Evolutionary conservation across 2,113 vertebrate genomes (phyloP).

Genomic region (Chloroceryle aenea): DNA sequence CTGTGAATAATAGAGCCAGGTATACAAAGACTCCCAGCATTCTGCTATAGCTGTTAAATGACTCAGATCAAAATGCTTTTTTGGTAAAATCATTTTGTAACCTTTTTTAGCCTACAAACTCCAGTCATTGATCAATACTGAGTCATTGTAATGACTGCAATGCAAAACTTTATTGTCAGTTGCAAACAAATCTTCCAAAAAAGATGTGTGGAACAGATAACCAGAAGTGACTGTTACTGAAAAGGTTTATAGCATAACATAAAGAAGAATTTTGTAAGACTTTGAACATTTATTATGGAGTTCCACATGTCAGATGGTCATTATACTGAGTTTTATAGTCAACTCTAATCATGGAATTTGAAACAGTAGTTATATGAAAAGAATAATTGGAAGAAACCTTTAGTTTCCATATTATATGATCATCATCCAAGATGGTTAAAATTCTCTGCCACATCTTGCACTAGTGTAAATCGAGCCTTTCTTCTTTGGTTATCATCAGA

Average conservation of each 20-base stretch:
- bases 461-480: background rate
- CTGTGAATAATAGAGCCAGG: background rate
- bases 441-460: background rate
- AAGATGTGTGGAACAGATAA: background rate
- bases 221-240: background rate
- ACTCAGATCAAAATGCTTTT: background rate
- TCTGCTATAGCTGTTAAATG: background rate
- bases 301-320: background rate
- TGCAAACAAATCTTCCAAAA: background rate
- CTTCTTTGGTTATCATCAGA: background rate
- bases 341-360: background rate
- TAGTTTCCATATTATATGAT: fast-evolving
- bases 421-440: background rate
- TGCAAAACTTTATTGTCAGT: background rate
- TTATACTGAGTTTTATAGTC: background rate
- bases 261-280: background rate
- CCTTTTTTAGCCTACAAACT: background rate
- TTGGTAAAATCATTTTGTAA: background rate
- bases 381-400: background rate
- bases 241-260: background rate
- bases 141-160: background rate
- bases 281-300: background rate
- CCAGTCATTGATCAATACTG: background rate
- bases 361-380: background rate
- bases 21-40: background rate